Evolutionary conservation across 1,140 invertebrate species (phyloP), one percentile per base, ranked within the genome.

Genomic region (Ostrea edulis): DNA sequence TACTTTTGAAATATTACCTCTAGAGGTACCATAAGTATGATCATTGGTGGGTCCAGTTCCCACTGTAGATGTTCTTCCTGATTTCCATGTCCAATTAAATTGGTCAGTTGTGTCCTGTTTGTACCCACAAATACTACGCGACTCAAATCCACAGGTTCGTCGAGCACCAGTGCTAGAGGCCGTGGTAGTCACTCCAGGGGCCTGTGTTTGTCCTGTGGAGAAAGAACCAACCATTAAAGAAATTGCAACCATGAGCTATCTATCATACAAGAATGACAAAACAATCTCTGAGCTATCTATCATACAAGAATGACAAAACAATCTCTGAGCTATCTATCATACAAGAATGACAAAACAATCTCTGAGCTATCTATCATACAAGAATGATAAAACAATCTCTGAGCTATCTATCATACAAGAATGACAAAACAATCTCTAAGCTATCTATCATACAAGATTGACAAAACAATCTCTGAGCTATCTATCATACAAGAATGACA

Each of bases 141-240:
- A 90, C 87, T 94, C 93, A 92, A 95, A 94, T 82, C 92, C 92
- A 90, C 94, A 95, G 17, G 29, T 85, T 83, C 89, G 82, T 0
- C 55, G 58, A 54, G 17, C 44, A 20, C 77, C 85, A 14, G 55
- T 62, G 5, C 44, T 51, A 35, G 87, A 0, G 12, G 29, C 25
- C n/a, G 29, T 52, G 51, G 82, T 71, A 25, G 68, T 22, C 51
- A 51, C 29, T 82, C 77, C 86, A 12, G 86, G 86, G n/a, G 81
- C 53, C 58, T 44, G 55, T 25, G 86, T 87, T 54, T 87, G 86
- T 51, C 86, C 86, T 87, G 55, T 77, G 20, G 12, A 22, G 52
- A 8, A n/a, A 14, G 8, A 52, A 12, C 44, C 68, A 25, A 86
- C 20, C 29, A 62, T 35, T 2, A 62, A 5, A 29, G 44, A 20